Evolutionary conservation across 2,797 vertebrate genomes (phyloP), one percentile per base, ranked within the genome.

Genomic region (Enteromius viviparus): DNA sequence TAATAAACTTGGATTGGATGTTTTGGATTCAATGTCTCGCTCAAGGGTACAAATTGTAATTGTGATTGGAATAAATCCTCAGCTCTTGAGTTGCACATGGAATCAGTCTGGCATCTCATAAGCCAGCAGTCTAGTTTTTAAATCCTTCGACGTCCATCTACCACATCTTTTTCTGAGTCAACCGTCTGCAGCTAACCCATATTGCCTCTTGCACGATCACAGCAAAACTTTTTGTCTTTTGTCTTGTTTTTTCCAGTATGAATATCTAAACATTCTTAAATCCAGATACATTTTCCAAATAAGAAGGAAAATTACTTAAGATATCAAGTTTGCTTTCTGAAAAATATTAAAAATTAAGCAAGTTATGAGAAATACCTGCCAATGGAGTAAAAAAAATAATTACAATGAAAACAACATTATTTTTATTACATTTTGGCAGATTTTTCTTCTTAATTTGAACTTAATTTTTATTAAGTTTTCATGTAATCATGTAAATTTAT

Each of bases 51-150:
- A 81, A 64, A 37, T n/a, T 51, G 21, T 64, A 66, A 80, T 45
- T 60, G 19, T 15, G 42, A 74, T 74, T 21, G 19, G 55, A 51
- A 60, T 51, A 81, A 81, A 74, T 64, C 42, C 69, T 11, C n/a
- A 68, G 62, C 11, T 68, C 21, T 68, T n/a, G 10, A 71, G 11
- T 71, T 53, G 19, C 49, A 70, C 37, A 15, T 32, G 12, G 4
- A 80, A 80, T 55, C n/a, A 29, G 32, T 71, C 49, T 58, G 37
- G 29, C 37, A 58, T 45, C 26, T 3, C 21, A 29, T 23, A 6
- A 71, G 37, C 42, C n/a, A 71, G 51, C 23, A 21, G 66, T 21
- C 53, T 47, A 62, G 53, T 12, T 47, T 49, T 34, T 45, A 21
- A 64, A 49, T 40, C 72, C n/a, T 53, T 23, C 23, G 12, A 42